Evolutionary conservation across 2,888 invertebrate species (phyloP).

Genomic region (Leucania comma): DNA sequence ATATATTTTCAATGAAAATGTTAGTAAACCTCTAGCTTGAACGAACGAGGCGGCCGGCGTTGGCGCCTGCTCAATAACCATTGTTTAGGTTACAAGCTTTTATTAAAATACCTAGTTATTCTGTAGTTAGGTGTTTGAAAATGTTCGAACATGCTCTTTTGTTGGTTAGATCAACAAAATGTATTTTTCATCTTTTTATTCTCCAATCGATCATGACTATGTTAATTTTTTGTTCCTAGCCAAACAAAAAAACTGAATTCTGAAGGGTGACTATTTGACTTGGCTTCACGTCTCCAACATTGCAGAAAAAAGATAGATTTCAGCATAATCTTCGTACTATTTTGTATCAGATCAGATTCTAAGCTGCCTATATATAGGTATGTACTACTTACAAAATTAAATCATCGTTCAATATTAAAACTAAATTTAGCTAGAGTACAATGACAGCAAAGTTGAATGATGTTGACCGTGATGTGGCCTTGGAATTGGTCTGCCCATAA

Average conservation of each 20-base stretch:
- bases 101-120: constrained; percentile 40
- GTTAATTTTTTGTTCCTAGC: constrained; percentile 23
- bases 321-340: not conserved
- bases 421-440: constrained; percentile 19
- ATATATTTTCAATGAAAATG: constrained; percentile 54
- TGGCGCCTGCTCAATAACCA: constrained; percentile 46
- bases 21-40: constrained; percentile 47
- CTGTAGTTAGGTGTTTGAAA: constrained; percentile 25
- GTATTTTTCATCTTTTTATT: constrained; percentile 13
- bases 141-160: constrained; percentile 25
- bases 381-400: not conserved
- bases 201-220: constrained; percentile 32
- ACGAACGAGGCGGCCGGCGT: constrained; percentile 32
- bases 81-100: constrained; percentile 44
- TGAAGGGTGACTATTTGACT: not conserved
- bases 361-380: not conserved
- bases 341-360: not conserved
- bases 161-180: constrained; percentile 32
- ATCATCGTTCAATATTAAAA: constrained; percentile 5
- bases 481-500: constrained; percentile 32
- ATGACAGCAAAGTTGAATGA: constrained; percentile 29
- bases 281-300: not conserved
- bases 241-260: constrained; percentile 21
- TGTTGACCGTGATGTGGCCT: constrained; percentile 35
- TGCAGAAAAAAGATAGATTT: constrained; percentile 3